Conservation (phyloP, 2,888 invertebrate genomes). For the Bembecia ichneumoniformis region DNA sequence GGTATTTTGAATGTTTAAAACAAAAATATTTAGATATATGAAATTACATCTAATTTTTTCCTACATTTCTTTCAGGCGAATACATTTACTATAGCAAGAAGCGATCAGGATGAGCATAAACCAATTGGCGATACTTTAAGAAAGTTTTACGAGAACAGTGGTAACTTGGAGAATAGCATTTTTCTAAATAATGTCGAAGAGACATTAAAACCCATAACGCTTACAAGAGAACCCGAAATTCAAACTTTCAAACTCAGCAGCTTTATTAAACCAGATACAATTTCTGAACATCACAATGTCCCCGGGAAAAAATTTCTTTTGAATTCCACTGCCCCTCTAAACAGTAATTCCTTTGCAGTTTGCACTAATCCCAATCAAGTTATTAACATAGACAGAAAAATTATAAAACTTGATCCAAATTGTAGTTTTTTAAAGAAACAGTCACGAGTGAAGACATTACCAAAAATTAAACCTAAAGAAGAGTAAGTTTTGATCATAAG, state of each 20-base stretch:
- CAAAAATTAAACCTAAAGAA: slow-evolving; percentile 63
- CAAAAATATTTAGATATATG: neutral
- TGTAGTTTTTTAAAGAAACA: slow-evolving; percentile 25
- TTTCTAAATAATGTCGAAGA: slow-evolving; percentile 24
- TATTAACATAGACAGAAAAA: slow-evolving; percentile 52
- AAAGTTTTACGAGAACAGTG: slow-evolving; percentile 64
- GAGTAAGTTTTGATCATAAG: slow-evolving; percentile 31
- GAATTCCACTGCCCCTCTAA: slow-evolving; percentile 33
- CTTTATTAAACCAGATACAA: slow-evolving; percentile 47
- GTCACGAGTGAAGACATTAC: slow-evolving; percentile 36
- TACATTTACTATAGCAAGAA: slow-evolving; percentile 44
- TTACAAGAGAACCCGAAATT: slow-evolving; percentile 31
- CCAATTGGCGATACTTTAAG: slow-evolving; percentile 58
- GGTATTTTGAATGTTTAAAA: slow-evolving; percentile 31
- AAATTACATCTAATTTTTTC: neutral
- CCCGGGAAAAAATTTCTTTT: slow-evolving; percentile 30
- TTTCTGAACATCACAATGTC: neutral
- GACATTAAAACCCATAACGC: slow-evolving; percentile 29
- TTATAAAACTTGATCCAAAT: slow-evolving; percentile 47
- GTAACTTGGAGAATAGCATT: slow-evolving; percentile 50
- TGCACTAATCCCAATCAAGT: slow-evolving; percentile 31
- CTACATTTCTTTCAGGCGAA: slow-evolving; percentile 34
- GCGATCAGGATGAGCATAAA: slow-evolving; percentile 31
- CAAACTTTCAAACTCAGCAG: slow-evolving; percentile 44
- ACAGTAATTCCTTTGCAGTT: slow-evolving; percentile 12